These are phyloP conservation scores for Brachymystax lenok DNA, from an alignment of 2,797 vertebrate genomes.

Conservation along the genomic window DNA sequence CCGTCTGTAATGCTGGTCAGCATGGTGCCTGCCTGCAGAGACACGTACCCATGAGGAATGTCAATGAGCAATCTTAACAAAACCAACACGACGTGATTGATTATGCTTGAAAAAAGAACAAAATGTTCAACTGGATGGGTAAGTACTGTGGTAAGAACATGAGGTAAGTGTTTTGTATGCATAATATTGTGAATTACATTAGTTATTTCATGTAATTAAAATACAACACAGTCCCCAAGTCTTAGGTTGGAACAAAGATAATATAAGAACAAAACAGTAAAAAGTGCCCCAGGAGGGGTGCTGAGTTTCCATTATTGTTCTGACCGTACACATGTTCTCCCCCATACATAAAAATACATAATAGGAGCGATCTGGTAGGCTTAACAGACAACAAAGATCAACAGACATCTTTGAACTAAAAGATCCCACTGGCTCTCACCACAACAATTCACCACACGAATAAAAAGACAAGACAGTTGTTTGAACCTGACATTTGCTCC, in stretches of 20 bases:
- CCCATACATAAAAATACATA: not conserved
- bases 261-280: not conserved
- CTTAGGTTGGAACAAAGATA: not conserved
- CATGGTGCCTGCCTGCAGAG: slow-evolving; percentile 73
- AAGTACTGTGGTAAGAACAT: not conserved
- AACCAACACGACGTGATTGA: not conserved
- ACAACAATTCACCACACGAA: slow-evolving; percentile 22
- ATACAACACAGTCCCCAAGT: not conserved
- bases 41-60: slow-evolving; percentile 1
- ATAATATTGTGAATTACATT: not conserved
- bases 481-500: not conserved
- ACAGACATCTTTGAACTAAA: not conserved
- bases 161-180: not conserved
- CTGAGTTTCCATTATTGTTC: not conserved
- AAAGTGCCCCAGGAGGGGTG: not conserved
- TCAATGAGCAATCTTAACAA: not conserved
- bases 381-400: not conserved
- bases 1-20: slow-evolving; percentile 92
- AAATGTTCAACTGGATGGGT: not conserved
- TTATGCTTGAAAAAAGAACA: not conserved
- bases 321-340: not conserved
- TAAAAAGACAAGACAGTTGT: not conserved
- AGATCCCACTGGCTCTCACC: not conserved
- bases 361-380: not conserved
- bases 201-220: not conserved